phyloP scores from a whole-genome alignment of 2,113 vertebrate genomes.

The Struthidea cinerea region DNA sequence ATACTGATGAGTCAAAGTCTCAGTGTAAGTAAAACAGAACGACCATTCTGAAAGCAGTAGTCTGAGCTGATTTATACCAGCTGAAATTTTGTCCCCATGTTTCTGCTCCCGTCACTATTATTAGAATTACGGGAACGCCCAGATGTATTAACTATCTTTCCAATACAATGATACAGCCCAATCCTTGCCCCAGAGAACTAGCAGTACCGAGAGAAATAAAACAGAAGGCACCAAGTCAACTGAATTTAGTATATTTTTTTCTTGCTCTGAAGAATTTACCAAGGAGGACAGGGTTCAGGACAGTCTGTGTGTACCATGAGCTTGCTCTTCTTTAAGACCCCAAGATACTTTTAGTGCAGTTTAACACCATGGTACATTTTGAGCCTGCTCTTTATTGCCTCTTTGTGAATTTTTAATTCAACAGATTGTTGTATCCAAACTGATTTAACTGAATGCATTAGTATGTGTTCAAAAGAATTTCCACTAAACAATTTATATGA shows the following conservation, averaged over 20 bases:
- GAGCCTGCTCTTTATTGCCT: background rate
- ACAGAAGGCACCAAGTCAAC: background rate
- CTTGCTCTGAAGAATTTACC: background rate
- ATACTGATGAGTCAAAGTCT: conserved; percentile 40
- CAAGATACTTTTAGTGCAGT: background rate
- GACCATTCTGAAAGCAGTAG: conserved; percentile 21
- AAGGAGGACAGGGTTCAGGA: background rate
- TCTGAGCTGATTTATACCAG: conserved; percentile 33
- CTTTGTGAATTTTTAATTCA: background rate
- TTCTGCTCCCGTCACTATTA: conserved; percentile 9
- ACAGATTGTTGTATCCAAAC: background rate
- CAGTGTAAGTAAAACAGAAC: conserved; percentile 21
- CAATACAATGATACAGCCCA: background rate
- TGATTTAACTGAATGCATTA: background rate
- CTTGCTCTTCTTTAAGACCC: background rate
- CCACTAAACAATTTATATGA: background rate
- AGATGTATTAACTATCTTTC: background rate
- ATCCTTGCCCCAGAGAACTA: background rate
- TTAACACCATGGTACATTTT: background rate
- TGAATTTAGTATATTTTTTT: background rate
- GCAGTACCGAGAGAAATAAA: background rate
- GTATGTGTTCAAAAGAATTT: background rate
- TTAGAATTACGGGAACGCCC: background rate
- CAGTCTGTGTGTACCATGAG: background rate
- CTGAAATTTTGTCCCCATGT: background rate